Evolutionary conservation across 2,113 vertebrate genomes (phyloP), one percentile per base, ranked within the genome.

Genomic region (Synchiropus splendidus): DNA sequence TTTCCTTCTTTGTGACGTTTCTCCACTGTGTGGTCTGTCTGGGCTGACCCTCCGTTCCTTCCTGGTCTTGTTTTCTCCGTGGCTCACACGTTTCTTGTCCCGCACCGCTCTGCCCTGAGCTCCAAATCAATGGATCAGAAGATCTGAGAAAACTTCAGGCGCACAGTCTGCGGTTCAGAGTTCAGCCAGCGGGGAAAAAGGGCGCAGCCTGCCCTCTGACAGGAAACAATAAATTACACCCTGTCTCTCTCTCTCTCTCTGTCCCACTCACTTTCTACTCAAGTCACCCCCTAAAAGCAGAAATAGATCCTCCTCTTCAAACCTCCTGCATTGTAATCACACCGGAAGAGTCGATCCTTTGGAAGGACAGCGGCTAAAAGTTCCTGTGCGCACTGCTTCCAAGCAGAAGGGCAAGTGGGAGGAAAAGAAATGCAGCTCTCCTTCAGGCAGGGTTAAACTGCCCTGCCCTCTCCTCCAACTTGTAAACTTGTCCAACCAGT

Each of bases 211-310:
- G 57, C 58, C 67, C 66, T 70, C 78, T 75, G 58, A 82, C 83
- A 85, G 80, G 82, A 87, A 85, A 82, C 82, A 75, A 81, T 86
- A 84, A 85, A 86, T 87, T 84, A 81, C 73, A 74, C 75, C 64
- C 68, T 55, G 61, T 68, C 70, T 63, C 63, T 39, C 43, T 58
- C 58, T 64, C 42, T 53, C 51, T 54, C 43, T 64, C 54, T 47
- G 67, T 70, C 39, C 68, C 59, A 36, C 56, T 61, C 53, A 17
- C 9, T 1, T 15, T 47, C 32, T n/a, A n/a, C n/a, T n/a, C n/a
- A n/a, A n/a, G n/a, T 40, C 37, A 27, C 42, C 38, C 30, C 34
- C 10, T 27, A 14, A 18, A 48, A 56, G 48, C 45, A 42, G 33
- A 11, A 27, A 35, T 43, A 64, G 45, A 49, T 30, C 14, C 30